These are phyloP conservation scores for Odontophorus gujanensis DNA, from an alignment of 2,113 vertebrate genomes.

Conservation along the genomic window DNA sequence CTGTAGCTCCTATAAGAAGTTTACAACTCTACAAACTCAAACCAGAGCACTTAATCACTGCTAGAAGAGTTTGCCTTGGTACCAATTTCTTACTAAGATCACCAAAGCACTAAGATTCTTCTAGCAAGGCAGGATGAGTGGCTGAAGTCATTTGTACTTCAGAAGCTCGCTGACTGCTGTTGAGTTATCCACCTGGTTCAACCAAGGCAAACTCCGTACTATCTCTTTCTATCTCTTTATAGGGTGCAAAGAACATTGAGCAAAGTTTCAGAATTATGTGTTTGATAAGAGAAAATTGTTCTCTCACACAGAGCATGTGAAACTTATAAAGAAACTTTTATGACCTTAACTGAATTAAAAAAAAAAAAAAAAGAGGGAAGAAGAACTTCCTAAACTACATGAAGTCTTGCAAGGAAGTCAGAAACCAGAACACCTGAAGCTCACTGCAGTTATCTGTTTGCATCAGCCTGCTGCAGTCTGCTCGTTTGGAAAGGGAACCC, in stretches of 20 bases:
- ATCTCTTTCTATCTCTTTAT: neutral
- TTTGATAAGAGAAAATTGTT: neutral
- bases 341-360: neutral
- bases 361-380: neutral
- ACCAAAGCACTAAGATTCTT: neutral
- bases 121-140: neutral
- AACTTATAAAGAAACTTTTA: neutral
- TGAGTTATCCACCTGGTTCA: constrained; percentile 9
- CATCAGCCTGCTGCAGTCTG: neutral
- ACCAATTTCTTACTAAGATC: neutral
- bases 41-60: neutral
- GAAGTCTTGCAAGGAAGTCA: neutral
- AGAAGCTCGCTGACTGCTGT: neutral
- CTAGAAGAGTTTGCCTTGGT: neutral
- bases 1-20: neutral
- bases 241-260: constrained; percentile 28
- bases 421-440: neutral
- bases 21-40: neutral
- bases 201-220: neutral
- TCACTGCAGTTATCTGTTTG: neutral
- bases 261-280: constrained; percentile 10
- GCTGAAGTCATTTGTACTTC: neutral
- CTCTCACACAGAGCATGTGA: neutral
- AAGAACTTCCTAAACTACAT: neutral
- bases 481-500: neutral